Evolutionary conservation across 2,113 vertebrate species (phyloP).

Genomic region (Amblyopsis rosae): DNA sequence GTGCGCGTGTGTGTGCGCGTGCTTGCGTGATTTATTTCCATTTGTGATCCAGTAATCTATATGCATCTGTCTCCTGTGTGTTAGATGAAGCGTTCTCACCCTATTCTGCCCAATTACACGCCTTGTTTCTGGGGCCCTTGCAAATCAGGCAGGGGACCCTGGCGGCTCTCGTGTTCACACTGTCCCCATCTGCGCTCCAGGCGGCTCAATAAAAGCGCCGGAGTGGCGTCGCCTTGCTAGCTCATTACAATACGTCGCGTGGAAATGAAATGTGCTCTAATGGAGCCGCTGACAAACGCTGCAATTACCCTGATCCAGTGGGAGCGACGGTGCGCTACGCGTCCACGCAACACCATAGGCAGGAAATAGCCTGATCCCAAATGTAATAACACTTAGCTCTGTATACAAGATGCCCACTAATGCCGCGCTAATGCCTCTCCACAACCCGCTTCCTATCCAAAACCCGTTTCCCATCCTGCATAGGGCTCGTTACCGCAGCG

Average conservation of each 20-base stretch:
- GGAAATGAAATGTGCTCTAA: constrained; percentile 54
- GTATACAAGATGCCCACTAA: constrained; percentile 14
- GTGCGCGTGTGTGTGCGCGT: neutral
- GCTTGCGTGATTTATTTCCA: neutral
- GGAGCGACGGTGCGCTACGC: constrained; percentile 32
- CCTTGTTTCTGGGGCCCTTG: constrained; percentile 35
- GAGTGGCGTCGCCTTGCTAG: constrained; percentile 36
- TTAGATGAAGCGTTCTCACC: constrained; percentile 38
- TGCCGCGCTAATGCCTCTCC: constrained; percentile 32
- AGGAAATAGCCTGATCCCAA: constrained; percentile 48
- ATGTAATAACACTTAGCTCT: constrained; percentile 52
- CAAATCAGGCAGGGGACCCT: constrained; percentile 33
- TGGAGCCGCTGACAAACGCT: constrained; percentile 59
- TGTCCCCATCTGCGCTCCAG: constrained; percentile 29
- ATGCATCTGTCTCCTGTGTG: constrained; percentile 39
- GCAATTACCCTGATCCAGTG: constrained; percentile 55
- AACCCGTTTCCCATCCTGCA: constrained; percentile 20
- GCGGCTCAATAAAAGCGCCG: constrained; percentile 28
- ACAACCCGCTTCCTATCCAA: constrained; percentile 38
- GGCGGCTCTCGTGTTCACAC: constrained; percentile 24
- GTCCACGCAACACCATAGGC: constrained; percentile 31
- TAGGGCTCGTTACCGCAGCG: constrained; percentile 41
- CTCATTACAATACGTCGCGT: constrained; percentile 45
- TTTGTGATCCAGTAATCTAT: neutral
- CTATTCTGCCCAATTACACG: constrained; percentile 52